Evolutionary conservation across 1,140 invertebrate genomes (phyloP), one percentile per base, ranked within the genome.

Genomic region (Psix sp.): DNA sequence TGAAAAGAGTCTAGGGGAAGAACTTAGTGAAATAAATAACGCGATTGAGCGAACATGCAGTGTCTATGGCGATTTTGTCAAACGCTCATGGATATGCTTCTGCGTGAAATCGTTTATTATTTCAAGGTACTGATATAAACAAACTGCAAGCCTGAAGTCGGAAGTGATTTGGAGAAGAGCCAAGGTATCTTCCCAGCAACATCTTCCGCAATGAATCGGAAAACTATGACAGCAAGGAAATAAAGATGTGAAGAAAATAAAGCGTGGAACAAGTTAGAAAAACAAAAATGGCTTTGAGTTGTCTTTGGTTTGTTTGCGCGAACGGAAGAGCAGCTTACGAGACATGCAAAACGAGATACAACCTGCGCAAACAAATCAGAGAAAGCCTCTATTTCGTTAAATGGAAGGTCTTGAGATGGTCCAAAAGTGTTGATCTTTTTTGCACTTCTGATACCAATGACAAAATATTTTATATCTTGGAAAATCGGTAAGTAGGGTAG

Each of bases 141-240:
- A 81, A 77, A 21, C 38, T 57, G 62, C 42, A 52, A 31, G 51
- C 56, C 66, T 33, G 60, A 75, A 63, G 66, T 77, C 74, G 74
- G 74, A 83, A 82, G 80, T 81, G 81, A 83, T 82, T 83, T 83
- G 81, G 81, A 83, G 56, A 75, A 57, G 67, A 79, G 81, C 81
- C 81, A 83, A 78, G 29, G 21, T 57, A 57, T 56, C 51, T 49
- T 26, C 38, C 20, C 21, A 4, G 11, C n/a, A 10, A 13, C 63
- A 38, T 60, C 51, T 21, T 38, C 5, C 14, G 45, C 62, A 57
- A 51, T 57, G 66, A 43, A 29, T 65, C 33, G 59, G 56, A 66
- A 72, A 42, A 48, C 62, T 38, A 45, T 52, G 57, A 54, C 46
- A 35, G 40, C 54, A 18, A 75, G 33, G 51, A 78, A 60, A 71